Conservation (phyloP, 2,888 invertebrate genomes). For the Rhorus exstirpatorius region DNA sequence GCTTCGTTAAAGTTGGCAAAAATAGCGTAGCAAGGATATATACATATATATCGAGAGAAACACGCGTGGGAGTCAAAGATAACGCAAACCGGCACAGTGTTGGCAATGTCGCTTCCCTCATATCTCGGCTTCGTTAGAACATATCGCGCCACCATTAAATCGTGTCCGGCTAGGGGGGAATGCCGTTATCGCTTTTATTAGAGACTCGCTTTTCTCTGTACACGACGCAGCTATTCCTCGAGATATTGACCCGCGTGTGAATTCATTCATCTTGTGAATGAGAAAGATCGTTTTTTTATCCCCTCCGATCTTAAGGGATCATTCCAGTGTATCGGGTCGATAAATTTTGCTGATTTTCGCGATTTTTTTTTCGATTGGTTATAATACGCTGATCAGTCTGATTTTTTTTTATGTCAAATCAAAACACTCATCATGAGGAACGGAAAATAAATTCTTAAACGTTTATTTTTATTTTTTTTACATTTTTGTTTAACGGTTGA, state of each 20-base stretch:
- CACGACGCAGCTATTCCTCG: slow-evolving; percentile 8
- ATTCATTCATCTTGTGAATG: background rate
- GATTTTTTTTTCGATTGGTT: too few relatives aligned
- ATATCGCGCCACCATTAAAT: slow-evolving; percentile 63
- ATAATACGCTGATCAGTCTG: too few relatives aligned
- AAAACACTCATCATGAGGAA: too few relatives aligned
- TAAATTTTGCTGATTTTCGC: too few relatives aligned
- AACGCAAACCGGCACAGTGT: slow-evolving; percentile 16
- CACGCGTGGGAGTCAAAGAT: slow-evolving; percentile 70
- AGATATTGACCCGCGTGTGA: slow-evolving; percentile 2
- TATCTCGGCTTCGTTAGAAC: slow-evolving; percentile 70
- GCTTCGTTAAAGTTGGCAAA: slow-evolving; percentile 31
- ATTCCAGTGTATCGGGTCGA: too few relatives aligned
- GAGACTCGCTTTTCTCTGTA: slow-evolving; percentile 59
- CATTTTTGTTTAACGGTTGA: too few relatives aligned
- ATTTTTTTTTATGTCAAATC: too few relatives aligned
- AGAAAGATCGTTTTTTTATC: background rate
- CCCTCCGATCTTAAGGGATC: slow-evolving; percentile 6
- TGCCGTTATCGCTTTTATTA: slow-evolving; percentile 61
- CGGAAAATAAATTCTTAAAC: too few relatives aligned
- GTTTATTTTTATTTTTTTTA: too few relatives aligned
- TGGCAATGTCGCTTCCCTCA: slow-evolving; percentile 52
- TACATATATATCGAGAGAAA: background rate
- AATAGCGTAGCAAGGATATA: background rate
- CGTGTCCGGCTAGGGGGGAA: slow-evolving; percentile 47